Evolutionary conservation across 2,113 vertebrate species (phyloP), one percentile per base, ranked within the genome.

Genomic region (Brienomyrus longianalis): DNA sequence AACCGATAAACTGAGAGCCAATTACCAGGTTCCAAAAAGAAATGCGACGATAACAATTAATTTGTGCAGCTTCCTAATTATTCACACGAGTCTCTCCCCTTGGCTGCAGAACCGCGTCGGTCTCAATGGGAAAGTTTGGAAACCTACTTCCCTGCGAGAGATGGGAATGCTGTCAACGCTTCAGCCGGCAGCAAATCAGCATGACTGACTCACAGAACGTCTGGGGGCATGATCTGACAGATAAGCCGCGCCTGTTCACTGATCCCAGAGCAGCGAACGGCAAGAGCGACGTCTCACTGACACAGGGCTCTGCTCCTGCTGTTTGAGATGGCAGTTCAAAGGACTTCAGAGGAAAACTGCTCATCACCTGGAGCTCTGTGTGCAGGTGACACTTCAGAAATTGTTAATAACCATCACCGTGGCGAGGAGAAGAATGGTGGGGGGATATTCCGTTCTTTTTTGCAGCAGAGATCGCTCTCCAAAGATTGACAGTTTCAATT

Each of bases 241-340:
- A 80, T 80, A 80, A 80, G 35, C 74, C 74, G 31, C 2, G 35
- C n/a, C 74, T 80, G 31, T 80, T 80, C 74, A 35, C 31, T 80
- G 74, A 80, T 80, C 74, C 35, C 74, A 15, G 35, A 80, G 35
- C 35, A 43, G 74, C 74, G 74, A 17, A 43, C 35, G 35, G 74
- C 15, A 80, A 39, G 74, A 80, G 74, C 31, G 15, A 19, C 35
- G 15, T 19, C 2, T 80, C 3, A 7, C 35, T 43, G 74, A 80
- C 31, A 80, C 74, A 19, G 1, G 13, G 35, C 74, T 80, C 74
- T 39, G 31, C 74, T 80, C 35, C 35, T 43, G 74, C 74, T 80
- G 74, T 80, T 17, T 6, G 31, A 80, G 74, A 80, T 80, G 74
- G 74, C 74, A 80, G 74, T 80, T 80, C 74, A 80, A 80, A 80